phyloP scores from a whole-genome alignment of 2,113 vertebrate genomes.

The Pleuronectes platessa region DNA sequence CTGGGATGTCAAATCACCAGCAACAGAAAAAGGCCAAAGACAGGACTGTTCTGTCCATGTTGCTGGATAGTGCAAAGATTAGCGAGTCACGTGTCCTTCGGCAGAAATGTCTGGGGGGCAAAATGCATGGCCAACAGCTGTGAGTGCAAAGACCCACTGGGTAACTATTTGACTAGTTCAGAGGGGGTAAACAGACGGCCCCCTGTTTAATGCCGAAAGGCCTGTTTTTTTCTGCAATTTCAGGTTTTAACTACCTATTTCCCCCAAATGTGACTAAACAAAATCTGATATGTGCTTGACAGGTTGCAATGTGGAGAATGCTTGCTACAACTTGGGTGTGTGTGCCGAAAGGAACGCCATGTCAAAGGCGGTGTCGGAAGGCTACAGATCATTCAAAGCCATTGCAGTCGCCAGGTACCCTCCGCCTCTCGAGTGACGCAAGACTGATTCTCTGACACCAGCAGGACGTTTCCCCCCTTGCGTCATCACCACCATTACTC shows the following conservation, averaged over 20 bases:
- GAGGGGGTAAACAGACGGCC: not conserved
- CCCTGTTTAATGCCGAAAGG: no score
- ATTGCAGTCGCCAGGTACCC: slow-evolving; percentile 90
- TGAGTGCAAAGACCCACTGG: slow-evolving; percentile 31
- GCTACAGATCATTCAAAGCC: slow-evolving; percentile 86
- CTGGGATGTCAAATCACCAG: slow-evolving; percentile 10
- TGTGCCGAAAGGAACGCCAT: slow-evolving; percentile 91
- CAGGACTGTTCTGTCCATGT: not conserved
- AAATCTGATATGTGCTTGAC: slow-evolving; percentile 13
- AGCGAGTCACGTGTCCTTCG: slow-evolving; percentile 9
- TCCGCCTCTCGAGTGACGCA: accelerated
- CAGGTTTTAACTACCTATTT: no score
- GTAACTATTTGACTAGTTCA: slow-evolving; percentile 22
- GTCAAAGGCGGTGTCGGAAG: slow-evolving; percentile 90
- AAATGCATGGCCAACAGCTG: slow-evolving; percentile 17
- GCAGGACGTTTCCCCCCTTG: not conserved
- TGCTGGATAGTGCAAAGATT: slow-evolving; percentile 20
- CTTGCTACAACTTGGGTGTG: slow-evolving; percentile 84
- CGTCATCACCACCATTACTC: not conserved
- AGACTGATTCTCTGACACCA: not conserved
- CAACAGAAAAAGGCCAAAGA: slow-evolving; percentile 7
- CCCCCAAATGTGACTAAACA: no score
- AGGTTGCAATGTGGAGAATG: slow-evolving; percentile 96
- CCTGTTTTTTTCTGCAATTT: not conserved
- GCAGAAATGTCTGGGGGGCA: slow-evolving; percentile 2